Percentiles rank a stretch among this genome's conserved stretches.
These are phyloP conservation scores for Engraulis encrasicolus DNA, from an alignment of 2,113 vertebrate genomes.

Conservation along the genomic window DNA sequence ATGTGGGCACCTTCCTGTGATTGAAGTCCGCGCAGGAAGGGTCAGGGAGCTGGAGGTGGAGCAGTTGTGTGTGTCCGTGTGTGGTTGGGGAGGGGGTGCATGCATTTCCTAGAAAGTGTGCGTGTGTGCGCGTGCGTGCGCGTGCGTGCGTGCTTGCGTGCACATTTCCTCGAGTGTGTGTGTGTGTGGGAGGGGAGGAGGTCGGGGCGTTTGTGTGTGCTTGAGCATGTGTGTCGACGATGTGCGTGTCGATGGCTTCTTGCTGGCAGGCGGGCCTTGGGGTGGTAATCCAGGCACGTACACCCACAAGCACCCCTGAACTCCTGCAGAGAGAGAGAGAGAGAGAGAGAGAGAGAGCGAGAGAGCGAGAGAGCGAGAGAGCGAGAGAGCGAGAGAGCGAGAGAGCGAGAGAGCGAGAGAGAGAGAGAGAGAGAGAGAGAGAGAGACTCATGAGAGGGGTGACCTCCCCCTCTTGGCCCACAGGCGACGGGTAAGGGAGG, in stretches of 20 bases:
- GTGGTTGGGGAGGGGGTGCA: too few species aligned
- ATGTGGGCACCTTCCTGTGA: constrained; percentile 1
- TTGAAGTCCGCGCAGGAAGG: neutral
- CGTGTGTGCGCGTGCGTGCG: neutral
- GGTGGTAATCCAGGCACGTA: neutral
- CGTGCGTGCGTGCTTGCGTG: neutral
- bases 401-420: neutral
- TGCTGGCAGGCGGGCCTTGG: neutral
- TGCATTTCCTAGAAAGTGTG: too few species aligned
- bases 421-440: neutral
- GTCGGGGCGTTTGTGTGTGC: too few species aligned
- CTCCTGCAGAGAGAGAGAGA: neutral
- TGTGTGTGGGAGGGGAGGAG: too few species aligned
- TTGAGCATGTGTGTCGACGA: too few species aligned
- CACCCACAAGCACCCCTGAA: neutral
- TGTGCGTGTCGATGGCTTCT: too few species aligned
- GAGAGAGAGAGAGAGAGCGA: neutral
- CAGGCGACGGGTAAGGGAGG: too few species aligned
- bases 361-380: neutral
- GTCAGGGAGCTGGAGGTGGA: too few species aligned
- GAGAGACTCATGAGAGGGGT: neutral
- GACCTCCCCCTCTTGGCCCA: neutral
- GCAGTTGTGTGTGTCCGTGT: neutral
- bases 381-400: neutral
- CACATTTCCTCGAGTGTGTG: too few species aligned